These are phyloP conservation scores for Brenthis ino DNA, from an alignment of 2,888 invertebrate species.

Conservation along the genomic window DNA sequence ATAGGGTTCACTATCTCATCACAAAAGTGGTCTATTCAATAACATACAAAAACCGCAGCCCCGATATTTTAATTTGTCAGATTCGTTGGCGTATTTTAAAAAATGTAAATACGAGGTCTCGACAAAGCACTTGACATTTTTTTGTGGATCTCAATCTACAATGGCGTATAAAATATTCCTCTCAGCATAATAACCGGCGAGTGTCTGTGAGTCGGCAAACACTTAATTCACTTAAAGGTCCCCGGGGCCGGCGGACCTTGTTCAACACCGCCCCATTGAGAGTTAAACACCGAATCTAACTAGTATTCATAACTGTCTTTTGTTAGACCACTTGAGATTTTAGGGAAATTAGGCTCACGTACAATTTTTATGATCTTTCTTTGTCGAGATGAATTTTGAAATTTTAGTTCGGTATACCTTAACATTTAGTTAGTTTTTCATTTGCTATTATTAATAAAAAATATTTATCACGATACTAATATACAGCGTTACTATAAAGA, in stretches of 20 bases:
- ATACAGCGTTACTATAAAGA: too few species aligned
- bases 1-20: slow-evolving; percentile 24
- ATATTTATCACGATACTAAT: background rate
- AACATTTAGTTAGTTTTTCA: background rate
- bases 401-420: background rate
- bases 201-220: slow-evolving; percentile 47
- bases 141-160: slow-evolving; percentile 45
- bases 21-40: slow-evolving; percentile 29
- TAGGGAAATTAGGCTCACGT: slow-evolving; percentile 28
- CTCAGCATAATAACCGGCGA: slow-evolving; percentile 42
- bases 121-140: slow-evolving; percentile 42
- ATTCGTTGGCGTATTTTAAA: slow-evolving; percentile 29
- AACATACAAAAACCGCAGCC: slow-evolving; percentile 34
- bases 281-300: slow-evolving; percentile 40
- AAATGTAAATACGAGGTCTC: slow-evolving; percentile 34
- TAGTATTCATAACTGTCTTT: slow-evolving; percentile 32
- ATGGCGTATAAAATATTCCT: slow-evolving; percentile 48
- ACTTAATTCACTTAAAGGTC: slow-evolving; percentile 62
- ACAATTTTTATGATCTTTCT: slow-evolving; percentile 2
- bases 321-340: slow-evolving; percentile 34
- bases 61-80: slow-evolving; percentile 33
- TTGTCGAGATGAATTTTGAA: background rate
- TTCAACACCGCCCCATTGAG: slow-evolving; percentile 37
- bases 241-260: slow-evolving; percentile 41
- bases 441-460: background rate